These are phyloP conservation scores for Falco cherrug DNA, from an alignment of 2,797 vertebrate species.

Conservation along the genomic window DNA sequence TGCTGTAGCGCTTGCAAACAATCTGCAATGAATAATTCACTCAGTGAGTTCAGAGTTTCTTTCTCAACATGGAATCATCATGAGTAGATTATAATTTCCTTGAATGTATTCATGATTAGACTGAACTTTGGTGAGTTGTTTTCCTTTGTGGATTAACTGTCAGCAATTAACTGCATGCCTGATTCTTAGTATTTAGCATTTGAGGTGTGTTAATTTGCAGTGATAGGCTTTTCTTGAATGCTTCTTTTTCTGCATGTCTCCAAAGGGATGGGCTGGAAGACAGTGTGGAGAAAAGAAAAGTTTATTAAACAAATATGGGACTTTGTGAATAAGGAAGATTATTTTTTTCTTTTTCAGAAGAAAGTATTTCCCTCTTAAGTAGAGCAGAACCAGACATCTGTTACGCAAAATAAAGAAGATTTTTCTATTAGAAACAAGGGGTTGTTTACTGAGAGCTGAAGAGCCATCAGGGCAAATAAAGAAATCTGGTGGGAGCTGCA, in stretches of 20 bases:
- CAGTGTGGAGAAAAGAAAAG: background rate
- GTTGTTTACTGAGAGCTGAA: background rate
- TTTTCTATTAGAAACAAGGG: background rate
- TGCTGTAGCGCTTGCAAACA: background rate
- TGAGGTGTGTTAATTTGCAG: background rate
- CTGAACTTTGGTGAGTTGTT: background rate
- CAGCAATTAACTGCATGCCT: background rate
- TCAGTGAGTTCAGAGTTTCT: background rate
- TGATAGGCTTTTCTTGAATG: background rate
- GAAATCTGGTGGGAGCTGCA: background rate
- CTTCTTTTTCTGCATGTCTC: background rate
- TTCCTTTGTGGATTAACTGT: background rate
- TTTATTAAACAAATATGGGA: background rate
- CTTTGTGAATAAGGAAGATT: background rate
- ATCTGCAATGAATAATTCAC: background rate
- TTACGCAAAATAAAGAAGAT: background rate
- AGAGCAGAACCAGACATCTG: background rate
- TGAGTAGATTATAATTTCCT: background rate
- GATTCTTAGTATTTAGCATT: background rate
- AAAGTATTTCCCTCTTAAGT: background rate
- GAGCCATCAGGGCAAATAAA: background rate
- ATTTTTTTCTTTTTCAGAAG: background rate
- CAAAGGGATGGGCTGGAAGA: background rate
- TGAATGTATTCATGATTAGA: background rate
- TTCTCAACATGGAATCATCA: background rate